Evolutionary conservation across 2,113 vertebrate genomes (phyloP).

Genomic region (Cyanoderma ruficeps): DNA sequence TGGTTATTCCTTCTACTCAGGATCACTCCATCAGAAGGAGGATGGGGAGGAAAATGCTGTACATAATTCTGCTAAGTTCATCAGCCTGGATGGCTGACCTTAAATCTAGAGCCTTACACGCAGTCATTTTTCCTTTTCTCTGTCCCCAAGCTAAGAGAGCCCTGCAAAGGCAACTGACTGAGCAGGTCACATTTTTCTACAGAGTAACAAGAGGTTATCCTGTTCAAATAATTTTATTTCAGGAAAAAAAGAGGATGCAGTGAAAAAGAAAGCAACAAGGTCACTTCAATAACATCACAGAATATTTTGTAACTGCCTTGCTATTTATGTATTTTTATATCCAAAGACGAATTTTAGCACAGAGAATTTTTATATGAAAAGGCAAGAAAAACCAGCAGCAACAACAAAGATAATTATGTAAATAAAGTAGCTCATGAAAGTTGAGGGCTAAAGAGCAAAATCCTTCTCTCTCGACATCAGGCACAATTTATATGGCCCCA

Average conservation of each 20-base stretch:
- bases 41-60: neutral
- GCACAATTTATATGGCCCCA: neutral
- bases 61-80: slow-evolving; percentile 24
- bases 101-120: neutral
- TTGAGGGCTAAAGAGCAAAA: neutral
- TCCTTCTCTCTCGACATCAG: neutral
- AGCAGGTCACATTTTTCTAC: slow-evolving; percentile 33
- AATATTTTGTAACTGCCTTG: neutral
- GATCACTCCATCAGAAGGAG: neutral
- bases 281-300: slow-evolving; percentile 40
- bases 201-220: slow-evolving; percentile 20
- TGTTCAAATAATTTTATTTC: slow-evolving; percentile 40
- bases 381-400: neutral
- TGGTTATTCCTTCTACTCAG: slow-evolving; percentile 1
- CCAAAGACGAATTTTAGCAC: neutral
- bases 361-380: neutral
- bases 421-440: neutral
- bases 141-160: neutral
- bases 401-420: neutral
- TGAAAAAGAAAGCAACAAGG: slow-evolving; percentile 24
- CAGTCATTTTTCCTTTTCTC: slow-evolving; percentile 15
- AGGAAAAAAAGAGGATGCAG: neutral
- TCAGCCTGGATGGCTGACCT: slow-evolving; percentile 7
- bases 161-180: neutral
- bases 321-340: slow-evolving; percentile 15